Evolutionary conservation across 2,797 vertebrate genomes (phyloP).

Genomic region (Poecilia gillii): DNA sequence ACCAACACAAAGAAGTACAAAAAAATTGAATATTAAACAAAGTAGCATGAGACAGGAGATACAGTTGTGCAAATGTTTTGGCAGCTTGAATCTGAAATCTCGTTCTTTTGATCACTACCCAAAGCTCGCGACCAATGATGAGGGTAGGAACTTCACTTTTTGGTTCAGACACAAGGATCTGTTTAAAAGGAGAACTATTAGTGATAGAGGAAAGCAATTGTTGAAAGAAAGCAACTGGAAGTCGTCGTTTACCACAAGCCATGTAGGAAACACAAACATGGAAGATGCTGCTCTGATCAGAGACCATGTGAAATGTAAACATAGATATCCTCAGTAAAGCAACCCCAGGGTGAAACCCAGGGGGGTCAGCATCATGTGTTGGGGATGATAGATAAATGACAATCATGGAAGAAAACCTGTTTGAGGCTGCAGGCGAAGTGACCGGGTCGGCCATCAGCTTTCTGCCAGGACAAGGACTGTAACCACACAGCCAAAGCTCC

Average conservation of each 20-base stretch:
- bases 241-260: not conserved
- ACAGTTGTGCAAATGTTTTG: not conserved
- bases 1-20: not conserved
- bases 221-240: not conserved
- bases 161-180: not conserved
- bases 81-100: no score
- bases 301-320: not conserved
- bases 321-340: not conserved
- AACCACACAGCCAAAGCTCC: not conserved
- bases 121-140: no score
- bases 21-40: not conserved
- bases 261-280: not conserved
- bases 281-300: not conserved
- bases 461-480: not conserved
- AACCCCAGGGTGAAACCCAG: not conserved
- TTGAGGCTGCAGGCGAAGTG: not conserved
- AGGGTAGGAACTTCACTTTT: no score
- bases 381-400: not conserved
- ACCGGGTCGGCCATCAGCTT: not conserved
- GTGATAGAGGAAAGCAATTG: not conserved
- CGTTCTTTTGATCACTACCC: no score
- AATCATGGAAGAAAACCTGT: not conserved
- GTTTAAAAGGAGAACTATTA: not conserved
- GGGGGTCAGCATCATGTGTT: not conserved
- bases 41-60: not conserved